Evolutionary conservation across 2,797 vertebrate species (phyloP).

Genomic region (Vultur gryphus): DNA sequence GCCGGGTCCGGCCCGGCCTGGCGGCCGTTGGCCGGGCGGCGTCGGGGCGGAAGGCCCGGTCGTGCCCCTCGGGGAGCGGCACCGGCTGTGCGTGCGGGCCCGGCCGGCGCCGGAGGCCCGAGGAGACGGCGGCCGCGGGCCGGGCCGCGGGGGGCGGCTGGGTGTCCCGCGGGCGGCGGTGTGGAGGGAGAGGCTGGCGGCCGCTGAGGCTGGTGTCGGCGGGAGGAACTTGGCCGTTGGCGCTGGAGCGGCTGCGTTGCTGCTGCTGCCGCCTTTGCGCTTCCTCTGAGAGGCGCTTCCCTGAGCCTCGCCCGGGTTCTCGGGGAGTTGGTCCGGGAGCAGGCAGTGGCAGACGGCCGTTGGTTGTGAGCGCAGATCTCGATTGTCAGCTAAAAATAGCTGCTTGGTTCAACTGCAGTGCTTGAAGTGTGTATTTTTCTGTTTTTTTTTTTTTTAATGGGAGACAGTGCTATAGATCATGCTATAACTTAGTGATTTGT

Average conservation of each 20-base stretch:
- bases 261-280: no score
- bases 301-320: no score
- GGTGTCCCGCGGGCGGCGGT: background rate
- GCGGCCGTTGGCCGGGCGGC: background rate
- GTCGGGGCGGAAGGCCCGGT: background rate
- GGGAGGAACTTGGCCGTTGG: no score
- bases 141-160: background rate
- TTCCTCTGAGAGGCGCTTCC: no score
- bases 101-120: background rate
- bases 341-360: background rate
- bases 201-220: background rate
- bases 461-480: rapidly evolving
- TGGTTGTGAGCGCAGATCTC: background rate
- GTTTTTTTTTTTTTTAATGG: background rate
- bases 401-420: background rate
- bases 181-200: background rate
- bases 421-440: no score
- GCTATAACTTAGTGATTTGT: background rate
- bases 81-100: background rate
- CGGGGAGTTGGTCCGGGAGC: background rate
- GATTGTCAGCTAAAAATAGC: background rate
- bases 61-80: background rate
- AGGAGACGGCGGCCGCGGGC: background rate
- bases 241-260: background rate
- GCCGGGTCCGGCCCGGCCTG: background rate